Percentiles rank a stretch among this genome's conserved stretches.
These are phyloP conservation scores for Chrysogorgia sp. DNA, from an alignment of 92 coral and sea anemone genomes.

Conservation along the genomic window DNA sequence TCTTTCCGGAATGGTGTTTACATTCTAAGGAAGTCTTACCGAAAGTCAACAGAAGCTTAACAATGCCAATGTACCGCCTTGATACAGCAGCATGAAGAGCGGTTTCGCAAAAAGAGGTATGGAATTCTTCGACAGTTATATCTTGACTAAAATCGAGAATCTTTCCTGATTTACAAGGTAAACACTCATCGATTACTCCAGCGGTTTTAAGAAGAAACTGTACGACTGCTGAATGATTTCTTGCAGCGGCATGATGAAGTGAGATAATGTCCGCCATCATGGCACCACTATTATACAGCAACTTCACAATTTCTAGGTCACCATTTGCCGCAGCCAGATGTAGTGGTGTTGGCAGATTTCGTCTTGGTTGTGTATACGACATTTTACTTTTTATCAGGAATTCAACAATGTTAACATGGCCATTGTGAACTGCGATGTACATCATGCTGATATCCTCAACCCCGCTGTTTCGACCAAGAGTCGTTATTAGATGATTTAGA, in stretches of 20 bases:
- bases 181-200: constrained; percentile 48
- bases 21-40: constrained; percentile 26
- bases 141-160: background rate
- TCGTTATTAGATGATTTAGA: no score
- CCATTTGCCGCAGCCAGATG: constrained; percentile 65
- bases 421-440: constrained; percentile 65
- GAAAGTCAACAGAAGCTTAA: no score
- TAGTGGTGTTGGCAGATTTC: no score
- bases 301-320: constrained; percentile 39
- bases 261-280: constrained; percentile 39
- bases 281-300: constrained; percentile 44
- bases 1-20: no score
- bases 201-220: constrained; percentile 50
- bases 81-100: no score
- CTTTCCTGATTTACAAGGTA: constrained; percentile 34
- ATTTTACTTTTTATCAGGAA: constrained; percentile 41
- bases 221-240: constrained; percentile 52
- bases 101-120: constrained; percentile 58
- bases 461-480: no score
- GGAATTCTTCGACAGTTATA: constrained; percentile 32
- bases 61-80: constrained; percentile 64
- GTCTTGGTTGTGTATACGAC: constrained; percentile 39
- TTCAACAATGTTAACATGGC: constrained; percentile 52
- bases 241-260: no score
- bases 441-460: no score